These are phyloP conservation scores for Drosophila rhopaloa DNA, from an alignment of 1,140 invertebrate genomes.

Conservation along the genomic window DNA sequence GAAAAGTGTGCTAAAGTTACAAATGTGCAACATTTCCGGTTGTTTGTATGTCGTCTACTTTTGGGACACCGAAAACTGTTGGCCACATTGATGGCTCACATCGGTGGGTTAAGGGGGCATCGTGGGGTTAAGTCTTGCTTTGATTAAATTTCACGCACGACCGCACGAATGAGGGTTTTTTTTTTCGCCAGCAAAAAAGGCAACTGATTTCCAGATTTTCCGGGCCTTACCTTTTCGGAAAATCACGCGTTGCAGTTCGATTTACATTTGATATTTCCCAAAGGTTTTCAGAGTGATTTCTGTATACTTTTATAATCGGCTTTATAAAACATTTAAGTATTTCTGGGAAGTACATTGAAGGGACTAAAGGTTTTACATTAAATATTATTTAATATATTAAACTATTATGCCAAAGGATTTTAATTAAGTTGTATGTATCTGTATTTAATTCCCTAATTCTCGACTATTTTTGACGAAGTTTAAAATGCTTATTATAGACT, in stretches of 20 bases:
- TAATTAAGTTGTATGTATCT: no score
- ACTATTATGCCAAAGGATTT: no score
- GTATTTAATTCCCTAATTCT: no score
- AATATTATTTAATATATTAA: no score
- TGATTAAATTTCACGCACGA: constrained; percentile 82
- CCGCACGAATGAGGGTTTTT: constrained; percentile 51
- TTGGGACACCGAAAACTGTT: constrained; percentile 76
- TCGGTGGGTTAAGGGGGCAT: constrained; percentile 14
- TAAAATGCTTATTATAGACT: no score
- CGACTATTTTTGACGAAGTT: no score
- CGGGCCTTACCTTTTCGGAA: constrained; percentile 22
- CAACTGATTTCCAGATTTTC: constrained; percentile 10
- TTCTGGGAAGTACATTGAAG: no score
- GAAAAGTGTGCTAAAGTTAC: constrained; percentile 62
- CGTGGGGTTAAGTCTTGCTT: constrained; percentile 50
- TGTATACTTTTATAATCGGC: no score
- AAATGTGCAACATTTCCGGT: constrained; percentile 81
- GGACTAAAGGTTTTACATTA: no score
- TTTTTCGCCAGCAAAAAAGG: constrained; percentile 2
- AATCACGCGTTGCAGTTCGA: constrained; percentile 41
- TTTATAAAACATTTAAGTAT: no score
- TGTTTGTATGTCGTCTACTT: constrained; percentile 54
- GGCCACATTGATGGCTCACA: constrained; percentile 66
- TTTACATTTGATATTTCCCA: constrained; percentile 19
- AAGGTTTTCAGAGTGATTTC: no score